A percentile compares a stretch with the other conserved stretches of the same genome.
Conservation (phyloP, 30 jellyfish, hydroid and myxozoan species). For the Clytia hemisphaerica region DNA sequence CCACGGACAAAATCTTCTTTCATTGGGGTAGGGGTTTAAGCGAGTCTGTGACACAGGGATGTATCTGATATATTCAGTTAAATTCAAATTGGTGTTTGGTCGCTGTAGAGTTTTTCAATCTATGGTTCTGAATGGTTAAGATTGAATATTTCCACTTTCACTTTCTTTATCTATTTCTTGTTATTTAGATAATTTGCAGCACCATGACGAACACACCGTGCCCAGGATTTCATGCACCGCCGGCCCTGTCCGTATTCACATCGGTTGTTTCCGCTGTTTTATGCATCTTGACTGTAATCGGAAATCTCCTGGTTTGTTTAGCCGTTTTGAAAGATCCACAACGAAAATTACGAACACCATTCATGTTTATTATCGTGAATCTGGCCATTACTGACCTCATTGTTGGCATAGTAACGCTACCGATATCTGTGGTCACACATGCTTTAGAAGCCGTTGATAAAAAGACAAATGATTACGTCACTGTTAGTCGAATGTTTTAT, state of each 20-base stretch:
- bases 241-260: slow-evolving; percentile 54
- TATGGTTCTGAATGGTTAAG: no score
- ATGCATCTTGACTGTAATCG: slow-evolving; percentile 38
- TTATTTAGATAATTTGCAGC: no score
- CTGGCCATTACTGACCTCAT: slow-evolving; percentile 67
- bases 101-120: no score
- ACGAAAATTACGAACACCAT: slow-evolving; percentile 77
- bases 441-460: slow-evolving; percentile 64
- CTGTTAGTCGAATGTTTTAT: slow-evolving; percentile 33
- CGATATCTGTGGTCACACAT: slow-evolving; percentile 62
- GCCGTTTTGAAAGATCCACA: slow-evolving; percentile 69
- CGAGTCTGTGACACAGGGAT: no score
- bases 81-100: no score
- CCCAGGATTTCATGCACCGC: slow-evolving; percentile 56
- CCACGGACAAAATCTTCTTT: no score
- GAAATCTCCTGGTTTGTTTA: slow-evolving; percentile 49
- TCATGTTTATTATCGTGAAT: slow-evolving; percentile 63
- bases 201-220: no score
- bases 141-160: no score
- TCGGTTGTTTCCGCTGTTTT: slow-evolving; percentile 39
- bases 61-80: no score
- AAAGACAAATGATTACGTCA: slow-evolving; percentile 38
- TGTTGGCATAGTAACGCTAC: slow-evolving; percentile 62
- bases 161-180: no score
- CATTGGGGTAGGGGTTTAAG: no score